These are phyloP conservation scores for Pluvianellus socialis DNA, from an alignment of 2,113 vertebrate species.

Conservation along the genomic window DNA sequence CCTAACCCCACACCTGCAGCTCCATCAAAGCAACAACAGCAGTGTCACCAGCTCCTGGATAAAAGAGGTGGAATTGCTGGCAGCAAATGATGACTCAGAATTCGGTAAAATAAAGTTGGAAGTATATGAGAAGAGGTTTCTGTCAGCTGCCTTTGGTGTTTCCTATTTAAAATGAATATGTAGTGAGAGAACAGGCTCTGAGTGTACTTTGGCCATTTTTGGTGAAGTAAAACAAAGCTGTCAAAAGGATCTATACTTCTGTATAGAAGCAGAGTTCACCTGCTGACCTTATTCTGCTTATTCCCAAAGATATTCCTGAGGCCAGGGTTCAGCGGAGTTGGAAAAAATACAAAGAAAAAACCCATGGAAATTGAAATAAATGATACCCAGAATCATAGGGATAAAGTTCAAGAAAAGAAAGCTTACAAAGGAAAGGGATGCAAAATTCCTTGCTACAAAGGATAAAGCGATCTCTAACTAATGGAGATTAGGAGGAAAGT, in stretches of 20 bases:
- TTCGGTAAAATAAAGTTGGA: neutral
- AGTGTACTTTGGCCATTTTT: conserved; percentile 27
- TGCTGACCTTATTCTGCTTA: neutral
- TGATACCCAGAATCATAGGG: neutral
- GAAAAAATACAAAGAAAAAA: neutral
- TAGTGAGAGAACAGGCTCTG: neutral
- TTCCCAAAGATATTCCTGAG: neutral
- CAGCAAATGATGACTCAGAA: neutral
- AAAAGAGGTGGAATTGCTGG: neutral
- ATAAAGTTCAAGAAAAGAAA: neutral
- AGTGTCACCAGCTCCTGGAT: neutral
- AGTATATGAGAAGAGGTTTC: neutral
- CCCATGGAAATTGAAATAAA: neutral
- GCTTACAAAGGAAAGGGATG: neutral
- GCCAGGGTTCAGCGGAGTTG: neutral
- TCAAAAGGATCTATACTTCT: neutral
- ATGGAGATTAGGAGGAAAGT: conserved; percentile 11
- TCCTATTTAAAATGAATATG: conserved; percentile 2
- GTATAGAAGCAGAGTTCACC: neutral
- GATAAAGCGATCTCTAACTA: neutral
- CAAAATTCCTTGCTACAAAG: neutral
- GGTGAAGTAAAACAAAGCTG: conserved; percentile 19
- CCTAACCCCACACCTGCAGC: neutral
- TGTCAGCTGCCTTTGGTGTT: conserved; percentile 18
- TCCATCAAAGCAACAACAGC: neutral